Evolutionary conservation across 2,888 invertebrate genomes (phyloP).

Genomic region (Carabus problematicus): DNA sequence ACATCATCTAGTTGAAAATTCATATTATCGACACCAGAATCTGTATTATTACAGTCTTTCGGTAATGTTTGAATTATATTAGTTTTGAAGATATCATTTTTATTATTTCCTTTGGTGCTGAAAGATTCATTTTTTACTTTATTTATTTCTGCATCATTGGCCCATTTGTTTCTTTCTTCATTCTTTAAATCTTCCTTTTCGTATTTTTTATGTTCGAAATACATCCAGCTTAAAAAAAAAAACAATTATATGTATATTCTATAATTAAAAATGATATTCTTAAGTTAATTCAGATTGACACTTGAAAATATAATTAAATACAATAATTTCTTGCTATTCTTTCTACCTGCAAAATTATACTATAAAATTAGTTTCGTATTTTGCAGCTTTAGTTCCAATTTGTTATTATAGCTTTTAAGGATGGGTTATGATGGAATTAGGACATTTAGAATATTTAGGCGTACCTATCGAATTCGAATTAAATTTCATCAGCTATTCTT

Average conservation of each 20-base stretch:
- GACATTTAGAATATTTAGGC: too few relatives aligned
- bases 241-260: conserved; percentile 16
- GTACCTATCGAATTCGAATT: too few relatives aligned
- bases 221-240: conserved; percentile 69
- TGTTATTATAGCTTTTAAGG: too few relatives aligned
- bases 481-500: too few relatives aligned
- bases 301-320: conserved; percentile 5
- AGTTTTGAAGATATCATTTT: conserved; percentile 11
- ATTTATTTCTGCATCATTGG: conserved; percentile 59
- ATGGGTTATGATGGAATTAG: too few relatives aligned
- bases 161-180: conserved; percentile 52
- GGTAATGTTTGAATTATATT: conserved; percentile 33
- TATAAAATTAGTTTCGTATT: too few relatives aligned
- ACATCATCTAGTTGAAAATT: conserved; percentile 33
- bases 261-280: neutral
- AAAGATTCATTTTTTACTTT: conserved; percentile 59
- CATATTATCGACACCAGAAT: conserved; percentile 24
- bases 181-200: conserved; percentile 51
- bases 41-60: conserved; percentile 26
- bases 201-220: conserved; percentile 70
- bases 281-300: neutral
- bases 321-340: too few relatives aligned
- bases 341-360: too few relatives aligned
- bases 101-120: conserved; percentile 4
- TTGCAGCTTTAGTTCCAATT: too few relatives aligned